A percentile compares a stretch with the other conserved stretches of the same genome.
phyloP scores from a whole-genome alignment of 2,113 vertebrate species.

The Strigops habroptila region DNA sequence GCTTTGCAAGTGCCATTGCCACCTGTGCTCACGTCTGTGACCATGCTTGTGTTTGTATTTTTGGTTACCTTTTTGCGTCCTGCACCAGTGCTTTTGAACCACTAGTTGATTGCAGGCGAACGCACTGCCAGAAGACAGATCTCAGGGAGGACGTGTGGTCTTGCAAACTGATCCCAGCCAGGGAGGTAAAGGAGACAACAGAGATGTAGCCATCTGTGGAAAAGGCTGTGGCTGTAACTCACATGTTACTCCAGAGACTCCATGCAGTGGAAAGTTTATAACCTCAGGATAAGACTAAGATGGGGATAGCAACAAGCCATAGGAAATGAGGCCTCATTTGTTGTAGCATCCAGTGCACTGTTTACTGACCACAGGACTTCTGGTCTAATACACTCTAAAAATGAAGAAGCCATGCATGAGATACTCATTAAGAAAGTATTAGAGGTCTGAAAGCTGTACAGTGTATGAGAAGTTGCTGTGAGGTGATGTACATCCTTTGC shows the following conservation, averaged over 20 bases:
- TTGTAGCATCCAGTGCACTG: background rate
- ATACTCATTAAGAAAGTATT: background rate
- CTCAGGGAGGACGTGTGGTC: background rate
- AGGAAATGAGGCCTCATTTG: background rate
- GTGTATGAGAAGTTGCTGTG: background rate
- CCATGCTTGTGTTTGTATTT: background rate
- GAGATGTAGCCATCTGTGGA: background rate
- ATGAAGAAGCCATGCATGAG: background rate
- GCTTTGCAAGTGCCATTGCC: background rate
- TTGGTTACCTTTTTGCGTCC: background rate
- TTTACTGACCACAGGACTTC: background rate
- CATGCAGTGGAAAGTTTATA: background rate
- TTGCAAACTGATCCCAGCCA: background rate
- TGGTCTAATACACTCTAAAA: background rate
- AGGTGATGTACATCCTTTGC: background rate
- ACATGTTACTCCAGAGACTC: background rate
- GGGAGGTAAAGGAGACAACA: background rate
- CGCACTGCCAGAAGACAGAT: background rate
- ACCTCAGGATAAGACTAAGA: background rate
- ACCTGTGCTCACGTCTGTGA: background rate
- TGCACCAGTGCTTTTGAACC: background rate
- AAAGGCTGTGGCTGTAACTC: background rate
- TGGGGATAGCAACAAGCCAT: background rate
- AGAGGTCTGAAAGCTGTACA: background rate
- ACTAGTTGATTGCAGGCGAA: background rate